Evolutionary conservation across 2,113 vertebrate species (phyloP), one percentile per base, ranked within the genome.

Genomic region (Gopherus evgoodei): DNA sequence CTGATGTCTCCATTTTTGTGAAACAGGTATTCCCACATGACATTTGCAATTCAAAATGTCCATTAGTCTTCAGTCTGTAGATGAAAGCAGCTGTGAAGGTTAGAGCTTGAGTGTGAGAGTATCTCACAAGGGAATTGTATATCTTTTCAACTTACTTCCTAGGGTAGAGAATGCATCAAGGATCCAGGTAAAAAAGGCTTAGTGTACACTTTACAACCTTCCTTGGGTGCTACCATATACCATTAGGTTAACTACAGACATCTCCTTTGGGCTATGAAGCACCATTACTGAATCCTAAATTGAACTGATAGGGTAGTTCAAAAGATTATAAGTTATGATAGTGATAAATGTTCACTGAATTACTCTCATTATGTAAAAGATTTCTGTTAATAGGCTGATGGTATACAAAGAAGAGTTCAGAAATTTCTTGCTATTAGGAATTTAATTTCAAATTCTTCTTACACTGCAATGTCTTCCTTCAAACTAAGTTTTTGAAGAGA

Each of bases 301-400:
- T 89, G 62, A 52, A 84, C 38, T 89, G 62, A 13, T 47, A 50
- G 29, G 22, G 11, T 53, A 92, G 72, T 25, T 95, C 91, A 91
- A 95, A 93, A 72, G 22, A n/a, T 12, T 81, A 24, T 29, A 56
- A 59, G 29, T 89, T 94, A 79, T 91, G 89, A 93, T 44, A 81
- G 0, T 94, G 93, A 97, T 93, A 92, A 88, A 96, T 92, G 94
- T 82, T 93, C 86, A 49, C 59, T 86, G 94, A 97, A 96, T 96
- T 96, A 54, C 91, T 94, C 69, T 84, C 88, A 94, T 96, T 94
- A 95, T 85, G 89, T 54, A 93, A 90, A 96, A 95, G 24, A 76
- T 88, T 87, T 81, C 75, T 53, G 84, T 88, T 93, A 93, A 93
- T 91, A 90, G 44, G 72, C 90, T 95, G 87, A 88, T 91, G 57